Percentiles rank a stretch among this genome's conserved stretches.
Evolutionary conservation across 1,140 invertebrate genomes (phyloP).

Genomic region (Eriocheir sinensis): DNA sequence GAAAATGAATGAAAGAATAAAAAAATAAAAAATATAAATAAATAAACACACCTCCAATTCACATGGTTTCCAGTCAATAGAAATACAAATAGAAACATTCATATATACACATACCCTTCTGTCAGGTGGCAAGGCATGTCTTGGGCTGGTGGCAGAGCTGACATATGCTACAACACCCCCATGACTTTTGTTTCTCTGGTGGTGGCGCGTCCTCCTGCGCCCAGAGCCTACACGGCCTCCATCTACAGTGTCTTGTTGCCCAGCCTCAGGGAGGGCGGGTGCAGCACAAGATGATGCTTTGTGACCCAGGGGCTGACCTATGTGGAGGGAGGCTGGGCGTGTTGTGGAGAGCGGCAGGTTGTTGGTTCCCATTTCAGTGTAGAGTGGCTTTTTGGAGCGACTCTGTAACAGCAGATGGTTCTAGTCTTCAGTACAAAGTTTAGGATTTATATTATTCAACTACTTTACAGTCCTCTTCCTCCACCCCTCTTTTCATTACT

Average conservation of each 20-base stretch:
- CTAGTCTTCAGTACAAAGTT: no score
- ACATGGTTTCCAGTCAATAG: no score
- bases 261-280: not conserved
- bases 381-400: conserved; percentile 72
- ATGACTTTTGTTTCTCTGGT: conserved; percentile 77
- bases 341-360: conserved; percentile 78
- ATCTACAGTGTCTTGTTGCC: conserved; percentile 37
- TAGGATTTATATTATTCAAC: no score
- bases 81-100: no score
- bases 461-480: no score
- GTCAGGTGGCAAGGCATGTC: conserved; percentile 80
- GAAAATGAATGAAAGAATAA: no score
- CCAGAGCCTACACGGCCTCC: not conserved
- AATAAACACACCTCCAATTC: no score
- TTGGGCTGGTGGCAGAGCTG: conserved; percentile 51
- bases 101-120: conserved; percentile 79
- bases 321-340: conserved; percentile 75
- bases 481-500: no score
- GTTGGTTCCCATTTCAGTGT: conserved; percentile 79
- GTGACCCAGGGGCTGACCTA: conserved; percentile 31
- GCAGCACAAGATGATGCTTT: not conserved
- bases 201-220: conserved; percentile 63
- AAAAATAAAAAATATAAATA: no score
- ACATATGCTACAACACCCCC: conserved; percentile 72
- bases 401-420: not conserved